Evolutionary conservation across 1,140 invertebrate species (phyloP).

Genomic region (Maniola jurtina): DNA sequence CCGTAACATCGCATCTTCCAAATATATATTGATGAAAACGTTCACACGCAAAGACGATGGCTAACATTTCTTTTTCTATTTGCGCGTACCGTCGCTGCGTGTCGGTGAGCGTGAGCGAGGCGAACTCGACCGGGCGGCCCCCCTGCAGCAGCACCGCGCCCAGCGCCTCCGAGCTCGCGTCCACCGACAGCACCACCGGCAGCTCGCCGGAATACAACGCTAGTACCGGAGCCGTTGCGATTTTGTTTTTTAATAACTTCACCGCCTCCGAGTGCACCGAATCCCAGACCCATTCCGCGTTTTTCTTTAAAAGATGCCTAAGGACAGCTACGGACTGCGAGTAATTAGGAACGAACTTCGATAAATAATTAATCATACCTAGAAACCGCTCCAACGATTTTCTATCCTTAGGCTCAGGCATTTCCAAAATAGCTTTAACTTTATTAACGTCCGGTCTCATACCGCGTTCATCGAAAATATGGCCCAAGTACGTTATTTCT

Average conservation of each 20-base stretch:
- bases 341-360: constrained; percentile 33
- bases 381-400: constrained; percentile 24
- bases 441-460: constrained; percentile 18
- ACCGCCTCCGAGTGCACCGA: not conserved
- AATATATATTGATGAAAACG: constrained; percentile 32
- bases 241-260: not conserved
- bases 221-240: constrained; percentile 1
- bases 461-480: constrained; percentile 17
- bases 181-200: constrained; percentile 13
- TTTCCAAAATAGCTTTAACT: constrained; percentile 20
- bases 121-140: constrained; percentile 19
- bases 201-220: not conserved
- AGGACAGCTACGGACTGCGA: constrained; percentile 23
- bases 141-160: constrained; percentile 25
- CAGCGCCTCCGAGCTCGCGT: constrained; percentile 19
- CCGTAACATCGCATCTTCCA: constrained; percentile 18
- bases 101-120: constrained; percentile 27
- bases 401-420: constrained; percentile 15
- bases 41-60: constrained; percentile 31
- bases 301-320: constrained; percentile 10
- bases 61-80: constrained; percentile 34
- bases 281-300: not conserved
- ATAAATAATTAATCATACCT: constrained; percentile 28
- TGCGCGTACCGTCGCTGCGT: constrained; percentile 30
- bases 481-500: constrained; percentile 18